Evolutionary conservation across 2,888 invertebrate genomes (phyloP).

Genomic region (Eurois occulta): DNA sequence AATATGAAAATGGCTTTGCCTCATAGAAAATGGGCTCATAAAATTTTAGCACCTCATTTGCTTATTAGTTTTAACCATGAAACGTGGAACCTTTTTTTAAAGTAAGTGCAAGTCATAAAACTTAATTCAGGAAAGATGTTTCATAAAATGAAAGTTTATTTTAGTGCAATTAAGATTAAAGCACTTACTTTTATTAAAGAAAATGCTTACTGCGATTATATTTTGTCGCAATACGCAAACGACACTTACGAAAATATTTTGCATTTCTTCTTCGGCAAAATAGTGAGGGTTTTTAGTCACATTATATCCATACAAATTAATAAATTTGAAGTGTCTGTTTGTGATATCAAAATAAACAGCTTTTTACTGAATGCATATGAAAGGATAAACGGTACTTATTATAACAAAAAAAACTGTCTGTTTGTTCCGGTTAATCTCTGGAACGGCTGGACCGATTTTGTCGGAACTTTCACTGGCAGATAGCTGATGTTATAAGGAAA

Average conservation of each 20-base stretch:
- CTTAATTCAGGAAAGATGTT: constrained; percentile 26
- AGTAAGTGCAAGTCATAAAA: constrained; percentile 10
- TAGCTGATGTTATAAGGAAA: no score
- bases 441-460: no score
- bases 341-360: no score
- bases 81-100: constrained; percentile 22
- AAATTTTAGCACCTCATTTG: constrained; percentile 56
- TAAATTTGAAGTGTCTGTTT: no score
- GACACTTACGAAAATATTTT: not conserved
- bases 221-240: not conserved
- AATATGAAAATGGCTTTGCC: constrained; percentile 47
- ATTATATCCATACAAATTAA: no score
- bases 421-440: no score
- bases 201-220: not conserved
- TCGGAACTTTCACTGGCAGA: no score
- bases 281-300: no score
- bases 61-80: constrained; percentile 27
- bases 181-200: constrained; percentile 7
- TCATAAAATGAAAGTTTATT: constrained; percentile 3
- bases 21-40: constrained; percentile 51
- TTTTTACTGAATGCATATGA: no score
- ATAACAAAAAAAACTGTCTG: no score
- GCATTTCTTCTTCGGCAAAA: not conserved
- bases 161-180: constrained; percentile 1
- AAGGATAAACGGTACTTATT: no score